Base-by-base conservation (phyloP, 1,140 invertebrate species). In the Plectrocnemia conspersa region DNA sequence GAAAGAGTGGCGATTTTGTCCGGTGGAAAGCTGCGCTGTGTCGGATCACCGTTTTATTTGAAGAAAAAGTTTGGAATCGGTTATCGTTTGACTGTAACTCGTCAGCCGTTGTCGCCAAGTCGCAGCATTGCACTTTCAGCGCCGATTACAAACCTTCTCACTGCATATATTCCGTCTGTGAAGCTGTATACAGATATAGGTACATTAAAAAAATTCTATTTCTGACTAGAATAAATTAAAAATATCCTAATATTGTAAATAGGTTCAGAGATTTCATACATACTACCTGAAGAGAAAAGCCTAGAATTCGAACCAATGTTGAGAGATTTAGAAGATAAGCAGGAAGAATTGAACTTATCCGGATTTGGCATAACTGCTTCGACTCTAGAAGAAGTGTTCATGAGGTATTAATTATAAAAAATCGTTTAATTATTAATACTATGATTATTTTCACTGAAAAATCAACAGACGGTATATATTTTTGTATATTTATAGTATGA, bases 1-100 rank as follows among this genome's bases (percentile, higher is more conserved):
- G 93, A 97, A 74, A 78, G 93, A 63, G 91, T 97, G 63, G 91
- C 90, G 2, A 93, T 96, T 44, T 86, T 97, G 79, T 83, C 88
- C 56, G 77, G 79, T 22, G 93, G 93, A 13, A 71, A 79, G 47
- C 74, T 96, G n/a, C 82, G 83, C 64, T 93, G 91, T 65, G 84
- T 82, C 71, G 93, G 91, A 22, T 85, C 88, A 0, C 82, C 91
- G 16, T 81, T 94, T 71, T 93, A 91, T 68, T 73, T 96, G 35
- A 96, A 96, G 68, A 88, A 56, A 29, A 53, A 53, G 29, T 52
- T 59, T 23, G 60, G 60, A 3, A 25, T 42, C 2, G 60, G 60
- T 13, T 62, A 62, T 35, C 48, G 50, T 1, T 52, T 62, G 16
- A 59, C 52, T 3, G 55, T 52, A 1, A 48, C 59, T 6, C 25